Percentiles rank a stretch among this genome's conserved stretches.
These are phyloP conservation scores for Lophius americanus DNA, from an alignment of 2,797 vertebrate genomes.

Conservation along the genomic window DNA sequence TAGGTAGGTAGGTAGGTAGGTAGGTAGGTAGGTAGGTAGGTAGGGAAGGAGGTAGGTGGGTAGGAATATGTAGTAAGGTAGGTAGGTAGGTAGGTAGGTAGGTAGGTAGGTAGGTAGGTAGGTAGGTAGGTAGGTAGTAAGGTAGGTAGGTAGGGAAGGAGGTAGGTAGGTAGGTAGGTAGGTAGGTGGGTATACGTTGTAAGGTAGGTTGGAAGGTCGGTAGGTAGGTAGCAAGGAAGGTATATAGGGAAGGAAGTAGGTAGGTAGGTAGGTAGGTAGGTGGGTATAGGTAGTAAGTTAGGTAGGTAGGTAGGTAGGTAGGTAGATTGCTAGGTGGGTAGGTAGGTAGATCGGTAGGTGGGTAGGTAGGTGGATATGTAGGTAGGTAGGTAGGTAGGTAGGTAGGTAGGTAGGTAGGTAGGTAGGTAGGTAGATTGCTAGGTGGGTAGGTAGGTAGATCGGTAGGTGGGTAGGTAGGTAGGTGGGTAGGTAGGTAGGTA, in stretches of 20 bases:
- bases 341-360: too few species aligned
- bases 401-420: too few species aligned
- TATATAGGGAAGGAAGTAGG: too few species aligned
- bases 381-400: too few species aligned
- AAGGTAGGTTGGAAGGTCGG: slow-evolving; percentile 24
- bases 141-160: slow-evolving; percentile 34
- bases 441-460: not conserved
- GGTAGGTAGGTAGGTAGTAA: slow-evolving; percentile 31
- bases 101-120: slow-evolving; percentile 25
- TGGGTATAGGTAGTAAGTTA: too few species aligned
- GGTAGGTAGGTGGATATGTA: too few species aligned
- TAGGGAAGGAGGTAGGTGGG: slow-evolving; percentile 17
- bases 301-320: too few species aligned
- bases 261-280: too few species aligned
- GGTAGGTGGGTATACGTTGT: slow-evolving; percentile 26
- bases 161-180: slow-evolving; percentile 19
- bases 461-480: slow-evolving; percentile 26
- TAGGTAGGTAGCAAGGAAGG: slow-evolving; percentile 30
- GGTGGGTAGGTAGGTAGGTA: slow-evolving; percentile 25
- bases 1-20: slow-evolving; percentile 26
- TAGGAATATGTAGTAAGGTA: not conserved
- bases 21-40: slow-evolving; percentile 25
- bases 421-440: too few species aligned
- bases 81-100: slow-evolving; percentile 28
- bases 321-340: too few species aligned